A percentile compares a stretch with the other conserved stretches of the same genome.
Conservation (phyloP, 2,113 vertebrate genomes). For the Leptocoma aspasia region DNA sequence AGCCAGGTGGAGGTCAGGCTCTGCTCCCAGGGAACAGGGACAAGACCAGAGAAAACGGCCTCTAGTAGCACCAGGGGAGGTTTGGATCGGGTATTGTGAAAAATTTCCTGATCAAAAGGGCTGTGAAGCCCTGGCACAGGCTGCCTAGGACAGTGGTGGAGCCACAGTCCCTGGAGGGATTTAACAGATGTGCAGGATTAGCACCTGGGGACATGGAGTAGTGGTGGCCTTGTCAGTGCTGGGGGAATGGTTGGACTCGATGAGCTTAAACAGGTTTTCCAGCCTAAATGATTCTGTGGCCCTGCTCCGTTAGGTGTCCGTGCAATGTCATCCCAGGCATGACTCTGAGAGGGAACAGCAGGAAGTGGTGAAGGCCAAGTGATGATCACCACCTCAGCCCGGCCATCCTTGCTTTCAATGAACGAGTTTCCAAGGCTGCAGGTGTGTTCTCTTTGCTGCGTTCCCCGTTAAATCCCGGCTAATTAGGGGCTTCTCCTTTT, state of each 20-base stretch:
- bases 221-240: background rate
- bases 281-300: background rate
- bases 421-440: background rate
- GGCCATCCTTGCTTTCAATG: background rate
- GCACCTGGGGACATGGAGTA: background rate
- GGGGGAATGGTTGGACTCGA: background rate
- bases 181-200: background rate
- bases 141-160: background rate
- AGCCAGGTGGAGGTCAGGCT: background rate
- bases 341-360: background rate
- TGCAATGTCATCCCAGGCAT: fast-evolving
- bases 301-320: fast-evolving
- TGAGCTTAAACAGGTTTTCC: background rate
- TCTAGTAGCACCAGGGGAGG: background rate
- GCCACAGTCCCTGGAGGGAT: background rate
- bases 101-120: background rate
- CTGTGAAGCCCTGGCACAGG: background rate
- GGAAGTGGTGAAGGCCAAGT: background rate
- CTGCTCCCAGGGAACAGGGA: background rate
- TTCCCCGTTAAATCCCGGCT: background rate
- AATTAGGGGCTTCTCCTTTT: background rate
- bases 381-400: background rate
- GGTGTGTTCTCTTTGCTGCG: background rate
- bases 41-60: background rate
- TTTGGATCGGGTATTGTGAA: background rate